These are phyloP conservation scores for Bombyx huttoni DNA, from an alignment of 2,888 invertebrate genomes.

Conservation along the genomic window DNA sequence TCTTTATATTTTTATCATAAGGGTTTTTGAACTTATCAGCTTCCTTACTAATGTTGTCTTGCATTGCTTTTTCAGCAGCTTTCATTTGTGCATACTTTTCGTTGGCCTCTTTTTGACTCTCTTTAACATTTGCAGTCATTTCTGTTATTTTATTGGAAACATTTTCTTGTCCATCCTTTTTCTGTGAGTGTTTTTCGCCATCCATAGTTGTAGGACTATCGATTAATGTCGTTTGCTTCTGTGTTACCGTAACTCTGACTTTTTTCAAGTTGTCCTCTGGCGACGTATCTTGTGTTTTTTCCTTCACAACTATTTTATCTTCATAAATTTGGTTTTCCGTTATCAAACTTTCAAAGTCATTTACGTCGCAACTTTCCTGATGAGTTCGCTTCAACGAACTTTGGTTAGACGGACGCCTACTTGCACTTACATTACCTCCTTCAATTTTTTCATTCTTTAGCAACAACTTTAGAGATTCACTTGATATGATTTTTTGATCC, in stretches of 20 bases:
- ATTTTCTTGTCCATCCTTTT: not conserved
- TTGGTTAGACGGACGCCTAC: constrained; percentile 40
- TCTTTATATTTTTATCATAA: no score
- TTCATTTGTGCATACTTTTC: not conserved
- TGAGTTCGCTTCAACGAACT: constrained; percentile 61
- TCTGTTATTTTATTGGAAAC: not conserved
- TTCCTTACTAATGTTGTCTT: no score
- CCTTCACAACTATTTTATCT: constrained; percentile 71
- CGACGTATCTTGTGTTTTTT: constrained; percentile 54
- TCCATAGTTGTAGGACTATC: not conserved
- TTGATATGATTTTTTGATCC: constrained; percentile 62
- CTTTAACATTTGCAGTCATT: not conserved
- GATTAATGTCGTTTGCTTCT: constrained; percentile 21
- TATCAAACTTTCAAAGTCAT: constrained; percentile 69
- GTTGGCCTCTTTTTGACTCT: not conserved
- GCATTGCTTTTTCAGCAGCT: not conserved
- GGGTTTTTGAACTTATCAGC: no score
- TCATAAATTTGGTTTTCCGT: constrained; percentile 71
- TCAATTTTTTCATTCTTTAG: constrained; percentile 54
- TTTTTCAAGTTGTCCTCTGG: constrained; percentile 54
- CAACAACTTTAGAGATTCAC: constrained; percentile 56
- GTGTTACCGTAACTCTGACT: constrained; percentile 31
- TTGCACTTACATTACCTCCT: constrained; percentile 37
- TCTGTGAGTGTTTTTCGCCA: no score
- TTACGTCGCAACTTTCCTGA: constrained; percentile 63